Evolutionary conservation across 2,888 invertebrate genomes (phyloP).

Genomic region (Lycia hirtaria): DNA sequence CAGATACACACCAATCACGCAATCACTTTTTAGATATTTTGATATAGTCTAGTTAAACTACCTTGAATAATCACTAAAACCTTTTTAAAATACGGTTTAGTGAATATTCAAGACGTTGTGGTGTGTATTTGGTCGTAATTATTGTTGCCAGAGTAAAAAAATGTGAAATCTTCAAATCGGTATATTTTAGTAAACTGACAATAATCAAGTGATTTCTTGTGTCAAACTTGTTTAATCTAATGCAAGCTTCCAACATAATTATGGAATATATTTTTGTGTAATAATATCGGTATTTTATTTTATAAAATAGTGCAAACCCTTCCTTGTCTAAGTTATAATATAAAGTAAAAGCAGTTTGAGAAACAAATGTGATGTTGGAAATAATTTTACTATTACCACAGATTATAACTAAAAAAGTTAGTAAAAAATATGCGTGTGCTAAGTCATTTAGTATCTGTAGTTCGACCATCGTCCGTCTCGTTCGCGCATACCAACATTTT

Average conservation of each 20-base stretch:
- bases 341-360: background rate
- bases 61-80: too few relatives aligned
- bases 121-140: background rate
- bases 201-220: conserved; percentile 35
- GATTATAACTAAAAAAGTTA: too few relatives aligned
- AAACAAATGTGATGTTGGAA: too few relatives aligned
- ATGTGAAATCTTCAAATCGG: conserved; percentile 9
- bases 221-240: conserved; percentile 32
- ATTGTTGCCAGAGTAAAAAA: conserved; percentile 21
- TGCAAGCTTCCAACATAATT: conserved; percentile 38
- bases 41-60: too few relatives aligned
- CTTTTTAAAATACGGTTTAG: too few relatives aligned
- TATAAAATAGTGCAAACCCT: background rate
- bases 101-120: background rate
- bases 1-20: background rate
- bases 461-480: too few relatives aligned
- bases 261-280: conserved; percentile 53
- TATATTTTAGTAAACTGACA: conserved; percentile 33
- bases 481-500: too few relatives aligned
- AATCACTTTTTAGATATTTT: too few relatives aligned
- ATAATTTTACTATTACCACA: too few relatives aligned
- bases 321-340: background rate
- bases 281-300: conserved; percentile 28
- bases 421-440: too few relatives aligned
- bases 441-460: too few relatives aligned